Conservation (phyloP, 2,797 vertebrate species). For the Peromyscus nudipes region DNA sequence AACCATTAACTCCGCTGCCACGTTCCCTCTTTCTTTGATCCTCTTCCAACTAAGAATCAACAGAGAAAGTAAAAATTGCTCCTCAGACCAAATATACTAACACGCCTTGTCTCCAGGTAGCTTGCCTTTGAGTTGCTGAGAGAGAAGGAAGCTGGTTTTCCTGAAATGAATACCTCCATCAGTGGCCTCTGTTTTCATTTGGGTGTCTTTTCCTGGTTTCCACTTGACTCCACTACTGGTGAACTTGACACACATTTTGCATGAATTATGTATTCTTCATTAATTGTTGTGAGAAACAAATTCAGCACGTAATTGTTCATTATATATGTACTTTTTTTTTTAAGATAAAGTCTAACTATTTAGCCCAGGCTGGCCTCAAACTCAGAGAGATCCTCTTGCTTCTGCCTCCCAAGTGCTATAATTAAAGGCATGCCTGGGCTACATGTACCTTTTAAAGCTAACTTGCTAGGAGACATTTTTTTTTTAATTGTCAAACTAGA, state of each 20-base stretch:
- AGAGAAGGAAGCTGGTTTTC: neutral
- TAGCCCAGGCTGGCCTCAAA: too few relatives aligned
- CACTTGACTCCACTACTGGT: neutral
- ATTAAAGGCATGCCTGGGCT: neutral
- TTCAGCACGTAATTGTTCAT: neutral
- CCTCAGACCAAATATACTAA: neutral
- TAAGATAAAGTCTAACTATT: neutral
- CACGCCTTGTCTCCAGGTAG: neutral
- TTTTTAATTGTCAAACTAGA: neutral
- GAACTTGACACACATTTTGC: neutral
- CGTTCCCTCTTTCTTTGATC: neutral
- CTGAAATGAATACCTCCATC: neutral
- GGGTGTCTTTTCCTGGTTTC: neutral
- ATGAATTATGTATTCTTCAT: neutral
- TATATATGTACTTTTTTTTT: neutral
- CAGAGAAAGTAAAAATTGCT: neutral
- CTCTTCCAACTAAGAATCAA: neutral
- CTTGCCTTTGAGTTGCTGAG: neutral
- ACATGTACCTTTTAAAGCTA: neutral
- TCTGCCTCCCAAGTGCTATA: neutral
- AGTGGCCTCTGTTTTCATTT: neutral
- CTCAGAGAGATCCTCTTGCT: too few relatives aligned
- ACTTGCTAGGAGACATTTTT: neutral
- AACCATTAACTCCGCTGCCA: neutral
- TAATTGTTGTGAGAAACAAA: neutral